phyloP scores from a whole-genome alignment of 2,797 vertebrate genomes.

The Emydoidea blandingii region DNA sequence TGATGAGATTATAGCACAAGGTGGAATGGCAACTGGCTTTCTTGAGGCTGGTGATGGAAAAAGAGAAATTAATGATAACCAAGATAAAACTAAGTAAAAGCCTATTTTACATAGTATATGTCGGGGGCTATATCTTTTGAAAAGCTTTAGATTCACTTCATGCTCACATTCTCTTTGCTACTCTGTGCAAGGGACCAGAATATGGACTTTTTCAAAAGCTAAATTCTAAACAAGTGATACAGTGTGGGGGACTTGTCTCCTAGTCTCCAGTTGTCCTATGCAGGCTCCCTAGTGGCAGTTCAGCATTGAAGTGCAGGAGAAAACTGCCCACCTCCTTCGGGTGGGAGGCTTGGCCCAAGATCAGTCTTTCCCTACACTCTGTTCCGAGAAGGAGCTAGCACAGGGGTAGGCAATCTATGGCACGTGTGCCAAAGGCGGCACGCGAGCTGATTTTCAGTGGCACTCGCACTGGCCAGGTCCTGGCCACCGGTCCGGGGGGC shows the following conservation, averaged over 20 bases:
- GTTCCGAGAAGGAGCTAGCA: accelerated
- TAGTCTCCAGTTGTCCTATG: background rate
- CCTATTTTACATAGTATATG: background rate
- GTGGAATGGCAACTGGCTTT: accelerated
- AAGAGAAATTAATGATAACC: background rate
- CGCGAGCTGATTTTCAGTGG: too few relatives aligned
- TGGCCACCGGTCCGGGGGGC: too few relatives aligned
- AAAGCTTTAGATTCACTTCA: background rate
- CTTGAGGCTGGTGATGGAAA: background rate
- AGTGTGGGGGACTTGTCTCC: background rate
- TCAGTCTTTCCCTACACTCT: background rate
- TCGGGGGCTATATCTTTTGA: background rate
- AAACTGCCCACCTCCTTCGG: background rate
- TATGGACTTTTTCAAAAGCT: background rate
- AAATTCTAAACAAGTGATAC: background rate
- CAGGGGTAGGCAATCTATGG: too few relatives aligned
- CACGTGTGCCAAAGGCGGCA: too few relatives aligned
- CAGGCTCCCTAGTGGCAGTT: background rate
- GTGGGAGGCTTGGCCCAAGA: background rate
- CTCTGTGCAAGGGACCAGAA: background rate
- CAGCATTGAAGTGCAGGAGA: background rate
- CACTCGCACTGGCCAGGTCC: too few relatives aligned
- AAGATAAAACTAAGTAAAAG: background rate
- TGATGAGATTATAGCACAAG: background rate
- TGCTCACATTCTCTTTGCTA: background rate